Base-by-base conservation (phyloP, 2,797 vertebrate genomes). In the Calcarius lapponicus region DNA sequence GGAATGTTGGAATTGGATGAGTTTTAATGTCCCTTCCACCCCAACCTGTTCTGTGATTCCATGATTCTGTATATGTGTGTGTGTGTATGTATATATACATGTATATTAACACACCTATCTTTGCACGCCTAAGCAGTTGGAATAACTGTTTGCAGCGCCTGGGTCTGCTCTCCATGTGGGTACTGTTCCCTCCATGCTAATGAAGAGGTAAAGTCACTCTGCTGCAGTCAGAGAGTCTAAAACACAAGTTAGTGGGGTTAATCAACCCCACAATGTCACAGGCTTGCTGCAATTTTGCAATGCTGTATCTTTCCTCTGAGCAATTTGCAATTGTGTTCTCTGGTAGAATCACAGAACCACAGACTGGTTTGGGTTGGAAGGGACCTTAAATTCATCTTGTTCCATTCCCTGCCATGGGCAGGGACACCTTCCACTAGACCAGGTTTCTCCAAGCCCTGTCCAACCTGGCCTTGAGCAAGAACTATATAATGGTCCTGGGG, bases 201-300 rank as follows among this genome's bases (percentile, higher is more conserved):
- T 28, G 10, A 8, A 65, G 28, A 21, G 17, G 32, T 56, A 71
- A 69, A 75, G 13, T n/a, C 11, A 22, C 38, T 32, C 13, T 3
- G 1, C 9, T 57, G 8, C 13, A 29, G 9, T 57, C 16, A 83
- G 42, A 40, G 29, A 4, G 6, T 57, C 4, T 18, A 66, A 80
- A 81, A 2, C 12, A 24, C 0, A 0, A 1, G 4, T 3, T 31
- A 74, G 51, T 1, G 3, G 20, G 7, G 4, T 53, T 19, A 48
- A 60, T 43, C 1, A 1, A 11, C 6, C 12, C 17, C 1, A 1
- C 11, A 0, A 43, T 19, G 24, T 17, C 26, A 29, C 19, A 65
- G 18, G 2, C 8, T 64, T 20, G 26, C 29, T 65, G 34, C 28
- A 25, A 11, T 62, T 80, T 83, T 66, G 7, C 16, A 32, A 4